Conservation (phyloP, 2,113 vertebrate species). For the Sylvilagus bachmani region DNA sequence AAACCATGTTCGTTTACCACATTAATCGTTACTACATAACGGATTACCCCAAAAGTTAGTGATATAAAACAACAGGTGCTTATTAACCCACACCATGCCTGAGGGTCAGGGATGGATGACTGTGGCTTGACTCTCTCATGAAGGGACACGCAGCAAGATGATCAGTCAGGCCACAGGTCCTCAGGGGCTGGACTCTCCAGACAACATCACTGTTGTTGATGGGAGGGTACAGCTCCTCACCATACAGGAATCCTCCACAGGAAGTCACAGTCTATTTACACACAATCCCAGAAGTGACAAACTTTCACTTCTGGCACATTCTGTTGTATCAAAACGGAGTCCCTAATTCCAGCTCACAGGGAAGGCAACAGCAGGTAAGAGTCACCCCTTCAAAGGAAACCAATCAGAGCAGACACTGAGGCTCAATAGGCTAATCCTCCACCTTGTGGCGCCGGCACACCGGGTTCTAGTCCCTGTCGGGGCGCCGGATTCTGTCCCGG, state of each 20-base stretch:
- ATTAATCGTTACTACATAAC: background rate
- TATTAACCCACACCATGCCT: background rate
- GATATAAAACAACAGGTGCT: background rate
- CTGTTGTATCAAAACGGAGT: background rate
- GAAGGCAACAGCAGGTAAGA: background rate
- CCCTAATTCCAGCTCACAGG: background rate
- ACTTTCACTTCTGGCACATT: background rate
- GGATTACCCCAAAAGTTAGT: background rate
- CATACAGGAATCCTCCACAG: rapidly evolving
- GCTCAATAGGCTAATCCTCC: no score
- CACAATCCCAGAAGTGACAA: background rate
- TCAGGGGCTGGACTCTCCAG: background rate
- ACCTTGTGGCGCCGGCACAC: no score
- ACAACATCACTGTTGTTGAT: no score
- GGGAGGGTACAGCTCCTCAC: background rate
- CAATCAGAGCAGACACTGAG: no score
- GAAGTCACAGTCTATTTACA: background rate
- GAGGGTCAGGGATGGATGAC: background rate
- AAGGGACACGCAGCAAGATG: background rate
- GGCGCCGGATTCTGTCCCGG: no score
- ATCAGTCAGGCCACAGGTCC: background rate
- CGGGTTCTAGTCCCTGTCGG: no score
- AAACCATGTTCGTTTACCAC: background rate
- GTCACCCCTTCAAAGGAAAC: background rate
- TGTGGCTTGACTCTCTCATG: background rate